A percentile compares a stretch with the other conserved stretches of the same genome.
Evolutionary conservation across 2,113 vertebrate genomes (phyloP).

Genomic region (Myotis brandtii): DNA sequence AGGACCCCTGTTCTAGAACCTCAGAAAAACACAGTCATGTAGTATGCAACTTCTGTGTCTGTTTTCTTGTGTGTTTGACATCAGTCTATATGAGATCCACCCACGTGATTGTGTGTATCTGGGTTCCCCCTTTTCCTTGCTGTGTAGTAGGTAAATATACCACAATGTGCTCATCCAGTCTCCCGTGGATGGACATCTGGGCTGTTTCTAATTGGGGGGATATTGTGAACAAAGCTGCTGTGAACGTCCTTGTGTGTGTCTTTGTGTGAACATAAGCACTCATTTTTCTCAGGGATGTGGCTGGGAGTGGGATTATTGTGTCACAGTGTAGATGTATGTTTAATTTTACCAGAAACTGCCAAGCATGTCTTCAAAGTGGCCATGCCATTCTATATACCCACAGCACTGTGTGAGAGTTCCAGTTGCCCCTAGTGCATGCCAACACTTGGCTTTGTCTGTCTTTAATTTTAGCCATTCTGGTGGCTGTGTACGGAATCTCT

Average conservation of each 20-base stretch:
- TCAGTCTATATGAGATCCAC: accelerated
- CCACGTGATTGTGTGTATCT: accelerated
- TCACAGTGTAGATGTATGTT: accelerated
- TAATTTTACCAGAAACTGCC: not conserved
- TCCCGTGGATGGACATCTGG: not conserved
- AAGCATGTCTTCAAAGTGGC: not conserved
- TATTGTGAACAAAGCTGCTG: not conserved
- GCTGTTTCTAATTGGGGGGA: not conserved
- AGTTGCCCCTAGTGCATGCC: not conserved
- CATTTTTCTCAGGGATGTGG: not conserved
- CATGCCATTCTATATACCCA: accelerated
- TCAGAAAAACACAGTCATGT: accelerated
- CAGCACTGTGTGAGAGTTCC: not conserved
- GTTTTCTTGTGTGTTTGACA: not conserved
- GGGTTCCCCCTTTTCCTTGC: not conserved
- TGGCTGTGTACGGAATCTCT: not conserved
- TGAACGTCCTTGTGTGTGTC: not conserved
- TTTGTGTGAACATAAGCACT: not conserved
- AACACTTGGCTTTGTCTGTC: not conserved
- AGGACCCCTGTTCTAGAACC: not conserved
- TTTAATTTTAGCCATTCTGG: not conserved
- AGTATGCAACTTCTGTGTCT: accelerated
- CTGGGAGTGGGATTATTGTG: not conserved
- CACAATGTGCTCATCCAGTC: accelerated
- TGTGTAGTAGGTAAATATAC: accelerated